Conservation (phyloP, 2,888 invertebrate species). For the Tineola bisselliella region DNA sequence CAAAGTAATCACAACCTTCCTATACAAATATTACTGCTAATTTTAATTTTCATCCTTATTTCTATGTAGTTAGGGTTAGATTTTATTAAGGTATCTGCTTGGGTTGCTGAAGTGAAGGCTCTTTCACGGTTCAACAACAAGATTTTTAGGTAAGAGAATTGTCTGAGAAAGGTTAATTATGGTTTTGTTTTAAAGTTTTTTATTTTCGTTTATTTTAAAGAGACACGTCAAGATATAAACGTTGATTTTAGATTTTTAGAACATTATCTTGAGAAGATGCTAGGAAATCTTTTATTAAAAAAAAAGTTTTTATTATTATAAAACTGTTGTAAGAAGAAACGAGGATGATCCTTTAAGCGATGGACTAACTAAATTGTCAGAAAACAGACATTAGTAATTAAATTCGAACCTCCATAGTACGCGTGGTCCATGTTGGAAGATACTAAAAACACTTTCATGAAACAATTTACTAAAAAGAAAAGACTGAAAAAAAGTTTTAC, state of each 20-base stretch:
- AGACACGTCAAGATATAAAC: background rate
- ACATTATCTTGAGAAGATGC: too few relatives aligned
- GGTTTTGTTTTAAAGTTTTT: background rate
- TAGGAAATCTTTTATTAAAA: too few relatives aligned
- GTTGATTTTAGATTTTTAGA: background rate
- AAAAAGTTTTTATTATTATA: too few relatives aligned
- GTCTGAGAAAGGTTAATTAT: conserved; percentile 7
- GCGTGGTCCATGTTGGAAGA: too few relatives aligned
- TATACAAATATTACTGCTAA: background rate
- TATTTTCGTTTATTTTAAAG: background rate
- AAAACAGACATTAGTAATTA: too few relatives aligned
- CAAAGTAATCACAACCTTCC: background rate
- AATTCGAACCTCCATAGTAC: too few relatives aligned
- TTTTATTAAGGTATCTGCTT: background rate
- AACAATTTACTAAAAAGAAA: too few relatives aligned
- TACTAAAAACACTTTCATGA: too few relatives aligned
- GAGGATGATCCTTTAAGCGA: too few relatives aligned
- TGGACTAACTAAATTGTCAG: too few relatives aligned
- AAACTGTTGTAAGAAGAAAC: too few relatives aligned
- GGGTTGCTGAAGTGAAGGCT: background rate
- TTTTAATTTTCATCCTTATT: background rate
- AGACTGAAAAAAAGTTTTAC: too few relatives aligned
- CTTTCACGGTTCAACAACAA: conserved; percentile 4
- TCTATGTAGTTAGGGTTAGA: background rate
- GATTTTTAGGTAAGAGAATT: conserved; percentile 6